phyloP scores from a whole-genome alignment of 2,888 invertebrate species.

The Diarsia mendica region DNA sequence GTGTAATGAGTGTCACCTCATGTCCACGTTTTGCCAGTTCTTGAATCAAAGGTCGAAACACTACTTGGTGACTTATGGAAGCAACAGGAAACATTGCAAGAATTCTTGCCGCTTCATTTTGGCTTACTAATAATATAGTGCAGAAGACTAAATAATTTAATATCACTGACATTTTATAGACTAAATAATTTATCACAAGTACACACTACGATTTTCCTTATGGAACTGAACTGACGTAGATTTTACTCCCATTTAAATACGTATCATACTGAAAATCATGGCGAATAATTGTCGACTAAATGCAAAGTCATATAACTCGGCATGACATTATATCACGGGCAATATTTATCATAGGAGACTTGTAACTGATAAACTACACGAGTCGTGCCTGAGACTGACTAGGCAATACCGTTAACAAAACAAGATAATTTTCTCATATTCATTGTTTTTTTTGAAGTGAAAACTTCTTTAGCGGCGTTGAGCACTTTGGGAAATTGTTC shows the following conservation, averaged over 20 bases:
- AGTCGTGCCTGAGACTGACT: background rate
- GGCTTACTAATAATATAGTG: background rate
- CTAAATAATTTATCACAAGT: background rate
- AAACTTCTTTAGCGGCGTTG: too few species aligned
- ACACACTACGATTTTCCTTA: background rate
- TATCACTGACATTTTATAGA: background rate
- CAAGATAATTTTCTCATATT: background rate
- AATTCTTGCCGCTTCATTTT: constrained; percentile 31
- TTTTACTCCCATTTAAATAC: constrained; percentile 1
- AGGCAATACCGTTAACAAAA: background rate
- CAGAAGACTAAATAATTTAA: background rate
- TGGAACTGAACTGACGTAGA: background rate
- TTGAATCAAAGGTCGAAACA: constrained; percentile 35
- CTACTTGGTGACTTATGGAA: constrained; percentile 46
- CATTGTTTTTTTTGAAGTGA: background rate
- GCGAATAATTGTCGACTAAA: background rate
- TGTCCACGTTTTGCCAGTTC: constrained; percentile 38
- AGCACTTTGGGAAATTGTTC: too few species aligned
- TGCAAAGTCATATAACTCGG: constrained; percentile 20
- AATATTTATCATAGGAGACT: background rate
- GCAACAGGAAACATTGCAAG: constrained; percentile 34
- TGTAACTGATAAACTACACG: background rate
- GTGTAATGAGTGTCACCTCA: constrained; percentile 46
- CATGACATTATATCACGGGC: background rate
- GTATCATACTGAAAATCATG: background rate